Percentiles rank a stretch among this genome's conserved stretches.
These are phyloP conservation scores for Hestina assimilis DNA, from an alignment of 1,140 invertebrate genomes.

Conservation along the genomic window DNA sequence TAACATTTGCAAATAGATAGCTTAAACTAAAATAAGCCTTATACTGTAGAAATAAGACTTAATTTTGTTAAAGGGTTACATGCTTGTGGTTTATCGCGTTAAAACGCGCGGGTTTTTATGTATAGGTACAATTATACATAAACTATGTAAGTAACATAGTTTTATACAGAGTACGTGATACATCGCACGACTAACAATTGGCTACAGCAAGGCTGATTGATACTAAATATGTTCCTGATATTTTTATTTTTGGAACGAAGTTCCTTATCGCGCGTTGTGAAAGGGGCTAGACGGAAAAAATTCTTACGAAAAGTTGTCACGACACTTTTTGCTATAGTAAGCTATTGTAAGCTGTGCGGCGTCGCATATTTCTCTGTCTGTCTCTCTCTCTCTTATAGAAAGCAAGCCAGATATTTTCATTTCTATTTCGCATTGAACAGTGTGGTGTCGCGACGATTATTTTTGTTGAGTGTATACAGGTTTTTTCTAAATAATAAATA, in stretches of 20 bases:
- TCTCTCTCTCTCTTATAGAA: too few relatives aligned
- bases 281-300: too few relatives aligned
- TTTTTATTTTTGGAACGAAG: not conserved
- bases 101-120: constrained; percentile 1
- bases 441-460: too few relatives aligned
- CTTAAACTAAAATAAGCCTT: not conserved
- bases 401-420: too few relatives aligned
- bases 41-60: not conserved
- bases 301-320: too few relatives aligned
- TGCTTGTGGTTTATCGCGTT: constrained; percentile 2
- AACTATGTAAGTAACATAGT: not conserved
- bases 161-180: constrained; percentile 13
- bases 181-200: constrained; percentile 8
- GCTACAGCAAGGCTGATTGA: constrained; percentile 1
- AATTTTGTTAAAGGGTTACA: not conserved
- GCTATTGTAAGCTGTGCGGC: too few relatives aligned
- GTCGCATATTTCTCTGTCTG: too few relatives aligned
- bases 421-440: too few relatives aligned
- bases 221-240: not conserved
- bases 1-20: constrained; percentile 6
- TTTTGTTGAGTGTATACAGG: too few relatives aligned
- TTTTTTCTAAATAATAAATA: too few relatives aligned
- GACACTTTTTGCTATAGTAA: too few relatives aligned
- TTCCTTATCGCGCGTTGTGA: too few relatives aligned
- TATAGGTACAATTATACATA: not conserved